Conservation (phyloP, 2,888 invertebrate genomes). For the Rotaria socialis region DNA sequence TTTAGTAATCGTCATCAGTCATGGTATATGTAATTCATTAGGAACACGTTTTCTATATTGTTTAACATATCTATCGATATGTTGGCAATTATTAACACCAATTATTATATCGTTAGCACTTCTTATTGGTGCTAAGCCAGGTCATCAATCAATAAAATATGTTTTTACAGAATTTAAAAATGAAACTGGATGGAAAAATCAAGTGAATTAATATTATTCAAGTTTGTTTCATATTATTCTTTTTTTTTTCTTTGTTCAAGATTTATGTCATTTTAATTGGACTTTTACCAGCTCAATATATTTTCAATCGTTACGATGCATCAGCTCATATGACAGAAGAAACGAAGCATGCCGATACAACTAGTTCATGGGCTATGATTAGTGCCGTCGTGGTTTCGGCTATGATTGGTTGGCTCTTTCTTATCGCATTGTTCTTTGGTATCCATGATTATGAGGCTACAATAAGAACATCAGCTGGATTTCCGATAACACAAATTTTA, state of each 20-base stretch:
- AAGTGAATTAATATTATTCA: neutral
- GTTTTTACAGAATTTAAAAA: neutral
- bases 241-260: neutral
- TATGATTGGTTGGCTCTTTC: neutral
- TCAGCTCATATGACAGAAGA: neutral
- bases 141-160: neutral
- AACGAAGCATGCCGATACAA: neutral
- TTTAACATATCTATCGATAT: neutral
- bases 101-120: neutral
- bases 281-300: neutral
- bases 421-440: neutral
- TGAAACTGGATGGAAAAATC: neutral
- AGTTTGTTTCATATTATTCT: neutral
- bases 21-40: neutral
- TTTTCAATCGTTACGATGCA: neutral
- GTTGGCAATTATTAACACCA: neutral
- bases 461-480: neutral
- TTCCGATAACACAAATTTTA: conserved; percentile 9
- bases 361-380: neutral
- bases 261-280: neutral
- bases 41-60: neutral
- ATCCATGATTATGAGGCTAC: neutral
- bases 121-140: neutral
- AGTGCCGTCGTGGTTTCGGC: neutral
- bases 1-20: neutral